Evolutionary conservation across 1,140 invertebrate genomes (phyloP), one percentile per base, ranked within the genome.

Genomic region (Stegodyphus dumicola): DNA sequence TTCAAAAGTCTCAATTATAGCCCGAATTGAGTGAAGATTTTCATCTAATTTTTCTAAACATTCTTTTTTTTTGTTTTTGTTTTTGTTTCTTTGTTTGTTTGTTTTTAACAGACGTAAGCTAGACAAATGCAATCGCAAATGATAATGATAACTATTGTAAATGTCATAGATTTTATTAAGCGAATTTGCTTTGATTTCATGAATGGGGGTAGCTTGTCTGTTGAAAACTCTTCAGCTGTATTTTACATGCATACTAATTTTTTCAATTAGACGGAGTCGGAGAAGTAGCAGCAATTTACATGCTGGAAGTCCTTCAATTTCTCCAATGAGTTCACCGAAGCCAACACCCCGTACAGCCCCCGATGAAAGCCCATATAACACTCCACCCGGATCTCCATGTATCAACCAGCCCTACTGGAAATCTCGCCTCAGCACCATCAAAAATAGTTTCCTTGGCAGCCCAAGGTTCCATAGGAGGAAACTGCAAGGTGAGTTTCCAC

Each of bases 381-480:
- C 94, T 71, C 95, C 95, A 60, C 95, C 95, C 54, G 94, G 93
- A 17, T 96, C 95, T 10, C 95, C 95, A 15, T 88, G 94, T 93
- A 18, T 96, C 95, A 18, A 94, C 95, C 33, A 89, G 48, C 95
- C 96, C 87, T 95, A 97, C 81, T 99, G 98, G 98, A 94, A 97
- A 90, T 96, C 97, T 7, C 92, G 98, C 53, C 93, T 99, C 17
- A 98, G 96, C 77, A 99, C 97, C 52, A 98, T 99, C 88, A 99
- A 99, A 91, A 99, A 99, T 92, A 98, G 96, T 88, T 99, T 99
- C 91, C 92, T 99, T 5, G 98, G 98, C 17, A 99, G 97, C 87
- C 98, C 98, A 18, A 92, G 98, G 71, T 99, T 99, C 92, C 97
- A 99, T 92, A 92, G 98, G 88, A 93, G 98, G 91, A 99, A 99